Percentiles rank a stretch among this genome's conserved stretches.
phyloP scores from a whole-genome alignment of 92 coral and sea anemone genomes.

The Porites evermanni region DNA sequence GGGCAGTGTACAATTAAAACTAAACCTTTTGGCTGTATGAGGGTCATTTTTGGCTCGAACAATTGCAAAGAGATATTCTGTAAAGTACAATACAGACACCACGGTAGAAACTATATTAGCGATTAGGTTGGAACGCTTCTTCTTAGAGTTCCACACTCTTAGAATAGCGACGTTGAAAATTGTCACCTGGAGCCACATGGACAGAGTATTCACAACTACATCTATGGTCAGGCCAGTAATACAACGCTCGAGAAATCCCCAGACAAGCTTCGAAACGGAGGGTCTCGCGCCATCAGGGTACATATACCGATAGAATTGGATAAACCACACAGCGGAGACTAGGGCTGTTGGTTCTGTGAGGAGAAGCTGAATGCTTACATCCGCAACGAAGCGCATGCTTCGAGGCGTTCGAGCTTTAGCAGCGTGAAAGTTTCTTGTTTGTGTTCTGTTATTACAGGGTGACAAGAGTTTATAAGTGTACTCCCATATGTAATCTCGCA shows the following conservation, averaged over 20 bases:
- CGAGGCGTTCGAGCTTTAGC: constrained; percentile 64
- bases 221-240: constrained; percentile 73
- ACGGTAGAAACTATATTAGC: constrained; percentile 37
- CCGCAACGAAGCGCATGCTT: constrained; percentile 85
- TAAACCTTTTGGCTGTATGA: constrained; percentile 28
- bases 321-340: constrained; percentile 69
- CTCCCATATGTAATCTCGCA: constrained; percentile 76
- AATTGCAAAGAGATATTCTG: constrained; percentile 49
- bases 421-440: constrained; percentile 3
- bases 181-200: constrained; percentile 55
- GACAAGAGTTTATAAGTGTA: constrained; percentile 50
- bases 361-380: constrained; percentile 72
- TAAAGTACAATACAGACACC: constrained; percentile 48
- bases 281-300: constrained; percentile 41
- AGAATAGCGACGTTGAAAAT: constrained; percentile 46
- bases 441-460: constrained; percentile 27
- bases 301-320: constrained; percentile 58
- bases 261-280: constrained; percentile 19
- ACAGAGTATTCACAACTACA: constrained; percentile 53
- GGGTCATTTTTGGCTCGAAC: constrained; percentile 17
- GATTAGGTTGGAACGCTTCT: constrained; percentile 56
- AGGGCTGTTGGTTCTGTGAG: constrained; percentile 71
- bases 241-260: constrained; percentile 55
- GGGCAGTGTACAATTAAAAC: constrained; percentile 34
- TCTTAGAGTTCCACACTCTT: constrained; percentile 50